Percentiles rank a stretch among this genome's conserved stretches.
Conservation (phyloP, 2,797 vertebrate genomes). For the Ambastaia sidthimunki region DNA sequence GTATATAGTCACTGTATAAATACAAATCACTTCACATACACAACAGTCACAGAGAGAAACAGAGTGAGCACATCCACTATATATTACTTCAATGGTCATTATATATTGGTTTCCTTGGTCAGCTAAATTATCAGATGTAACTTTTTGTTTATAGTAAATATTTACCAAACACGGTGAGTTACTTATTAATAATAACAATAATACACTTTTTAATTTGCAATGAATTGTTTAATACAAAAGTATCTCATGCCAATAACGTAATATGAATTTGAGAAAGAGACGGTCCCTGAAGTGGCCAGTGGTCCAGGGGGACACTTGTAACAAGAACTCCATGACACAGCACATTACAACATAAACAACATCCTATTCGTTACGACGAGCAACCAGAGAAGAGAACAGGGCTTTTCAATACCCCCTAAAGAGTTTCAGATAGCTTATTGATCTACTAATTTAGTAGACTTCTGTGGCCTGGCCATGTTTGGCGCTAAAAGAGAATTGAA, state of each 20-base stretch:
- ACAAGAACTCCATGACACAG: slow-evolving; percentile 77
- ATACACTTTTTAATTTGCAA: not conserved
- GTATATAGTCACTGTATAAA: no score
- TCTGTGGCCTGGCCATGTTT: slow-evolving; percentile 72
- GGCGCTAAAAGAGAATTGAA: slow-evolving; percentile 81
- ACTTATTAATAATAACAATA: no score
- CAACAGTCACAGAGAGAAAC: no score
- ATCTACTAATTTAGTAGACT: slow-evolving; percentile 83
- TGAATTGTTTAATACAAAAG: not conserved
- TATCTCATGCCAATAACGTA: slow-evolving; percentile 17
- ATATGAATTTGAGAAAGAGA: slow-evolving; percentile 43
- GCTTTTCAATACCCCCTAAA: slow-evolving; percentile 76
- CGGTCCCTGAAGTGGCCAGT: slow-evolving; percentile 70
- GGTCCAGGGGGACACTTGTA: slow-evolving; percentile 73
- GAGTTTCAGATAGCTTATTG: slow-evolving; percentile 84
- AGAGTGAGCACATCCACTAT: no score
- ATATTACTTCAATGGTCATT: no score
- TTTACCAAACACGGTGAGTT: no score
- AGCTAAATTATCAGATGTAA: no score
- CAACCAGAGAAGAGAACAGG: slow-evolving; percentile 76
- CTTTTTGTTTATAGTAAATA: no score
- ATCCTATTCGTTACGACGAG: slow-evolving; percentile 84
- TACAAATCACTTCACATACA: no score
- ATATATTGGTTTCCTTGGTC: no score
- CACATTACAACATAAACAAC: slow-evolving; percentile 87